Base-by-base conservation (phyloP, 1,140 invertebrate species). In the Agrilus planipennis region DNA sequence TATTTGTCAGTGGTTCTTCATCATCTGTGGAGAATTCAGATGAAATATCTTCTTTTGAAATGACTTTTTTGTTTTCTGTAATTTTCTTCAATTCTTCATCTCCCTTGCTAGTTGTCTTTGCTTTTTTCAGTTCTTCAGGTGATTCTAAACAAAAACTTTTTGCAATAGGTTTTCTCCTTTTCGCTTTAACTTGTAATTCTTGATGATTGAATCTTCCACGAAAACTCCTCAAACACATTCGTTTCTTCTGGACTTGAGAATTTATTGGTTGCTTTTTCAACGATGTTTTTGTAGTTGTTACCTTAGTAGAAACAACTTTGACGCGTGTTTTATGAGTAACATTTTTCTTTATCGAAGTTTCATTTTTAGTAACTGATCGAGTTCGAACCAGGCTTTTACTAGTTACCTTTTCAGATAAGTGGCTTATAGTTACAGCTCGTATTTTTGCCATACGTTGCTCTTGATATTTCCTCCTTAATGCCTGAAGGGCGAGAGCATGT, bases 391-490 rank as follows among this genome's bases (percentile, higher is more conserved):
- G 29, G 9, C 53, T 59, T 50, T 58, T 61, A 47, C 53, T 62
- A 7, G 57, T 54, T 7, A 52, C 51, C 47, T 61, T 62, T 44
- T 62, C 60, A n/a, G 56, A 59, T 14, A 61, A 28, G 48, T 61
- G 61, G 21, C 57, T 61, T 11, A 61, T 61, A 16, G 60, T 60
- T 17, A 60, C 48, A 6, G 60, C 60, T 7, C 60, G 44, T 20
- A 62, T 61, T 47, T 76, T 77, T 1, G 72, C 72, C 22, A 78
- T 59, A 43, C 73, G 63, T 47, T 78, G 75, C 39, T 76, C 72
- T 48, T 77, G 75, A 49, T 79, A 77, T 52, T 80, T 79, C 38
- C 73, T 69, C 45, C 75, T 69, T 3, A 79, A 52, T 4, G 75
- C 72, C 51, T 77, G 70, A 14, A 77, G 63, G 2, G 73, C 69